phyloP scores from a whole-genome alignment of 2,888 invertebrate species.

The Caradrina kadenii region DNA sequence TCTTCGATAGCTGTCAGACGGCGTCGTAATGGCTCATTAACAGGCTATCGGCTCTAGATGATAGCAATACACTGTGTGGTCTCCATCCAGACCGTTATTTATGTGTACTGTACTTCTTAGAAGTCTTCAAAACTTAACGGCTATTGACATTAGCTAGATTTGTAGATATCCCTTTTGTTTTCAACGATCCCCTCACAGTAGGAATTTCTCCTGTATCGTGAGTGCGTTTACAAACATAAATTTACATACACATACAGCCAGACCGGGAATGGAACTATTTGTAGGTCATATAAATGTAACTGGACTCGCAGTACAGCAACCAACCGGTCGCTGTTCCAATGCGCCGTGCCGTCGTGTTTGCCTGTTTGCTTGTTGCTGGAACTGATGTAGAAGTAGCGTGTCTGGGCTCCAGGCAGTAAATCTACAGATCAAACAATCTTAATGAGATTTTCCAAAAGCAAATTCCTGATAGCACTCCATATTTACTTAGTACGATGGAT shows the following conservation, averaged over 20 bases:
- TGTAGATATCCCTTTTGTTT: not conserved
- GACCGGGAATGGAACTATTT: no score
- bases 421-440: not conserved
- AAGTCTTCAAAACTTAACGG: conserved; percentile 4
- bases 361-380: not conserved
- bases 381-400: not conserved
- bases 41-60: conserved; percentile 46
- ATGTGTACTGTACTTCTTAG: conserved; percentile 22
- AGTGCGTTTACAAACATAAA: no score
- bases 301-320: no score
- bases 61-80: conserved; percentile 31
- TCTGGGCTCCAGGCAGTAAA: no score
- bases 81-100: conserved; percentile 28
- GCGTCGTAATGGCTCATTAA: conserved; percentile 56
- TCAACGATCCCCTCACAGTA: no score
- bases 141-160: conserved; percentile 3
- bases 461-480: not conserved
- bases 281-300: no score
- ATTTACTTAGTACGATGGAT: not conserved
- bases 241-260: no score
- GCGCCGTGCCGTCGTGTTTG: not conserved
- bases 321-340: no score
- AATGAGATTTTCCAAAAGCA: not conserved
- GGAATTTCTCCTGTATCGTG: no score
- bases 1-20: conserved; percentile 56